These are phyloP conservation scores for Pseudomyrmex cubaensis DNA, from an alignment of 1,140 invertebrate genomes.

Conservation along the genomic window DNA sequence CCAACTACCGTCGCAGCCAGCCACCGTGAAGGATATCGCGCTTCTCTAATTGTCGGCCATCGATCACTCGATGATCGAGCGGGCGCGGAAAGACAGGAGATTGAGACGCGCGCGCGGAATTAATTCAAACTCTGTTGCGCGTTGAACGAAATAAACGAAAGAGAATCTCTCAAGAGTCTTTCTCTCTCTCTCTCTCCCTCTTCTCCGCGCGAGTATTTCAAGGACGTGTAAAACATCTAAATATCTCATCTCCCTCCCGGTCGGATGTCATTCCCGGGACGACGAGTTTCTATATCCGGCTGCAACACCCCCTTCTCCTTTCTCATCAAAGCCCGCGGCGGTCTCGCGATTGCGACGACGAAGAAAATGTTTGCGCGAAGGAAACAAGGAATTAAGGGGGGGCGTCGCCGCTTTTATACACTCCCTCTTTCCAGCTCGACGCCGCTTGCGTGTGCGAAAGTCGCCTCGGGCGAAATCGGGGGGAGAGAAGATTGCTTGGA, in stretches of 20 bases:
- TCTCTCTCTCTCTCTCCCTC: too few relatives aligned
- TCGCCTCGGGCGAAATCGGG: constrained; percentile 48
- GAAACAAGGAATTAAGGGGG: constrained; percentile 73
- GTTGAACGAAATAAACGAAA: too few relatives aligned
- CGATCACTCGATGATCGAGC: constrained; percentile 55
- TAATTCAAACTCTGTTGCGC: neutral
- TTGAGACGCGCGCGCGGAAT: constrained; percentile 2
- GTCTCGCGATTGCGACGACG: constrained; percentile 61
- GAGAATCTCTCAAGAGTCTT: too few relatives aligned
- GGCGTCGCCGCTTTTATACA: constrained; percentile 67
- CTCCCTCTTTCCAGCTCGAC: neutral
- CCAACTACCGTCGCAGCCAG: constrained; percentile 55
- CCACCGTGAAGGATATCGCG: constrained; percentile 63
- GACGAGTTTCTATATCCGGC: constrained; percentile 69
- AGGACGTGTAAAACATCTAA: neutral
- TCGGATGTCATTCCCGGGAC: constrained; percentile 12
- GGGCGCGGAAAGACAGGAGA: constrained; percentile 8
- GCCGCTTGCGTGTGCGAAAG: constrained; percentile 9
- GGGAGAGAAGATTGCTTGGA: constrained; percentile 25
- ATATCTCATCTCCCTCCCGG: neutral
- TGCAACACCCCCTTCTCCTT: constrained; percentile 12
- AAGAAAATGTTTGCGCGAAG: constrained; percentile 64
- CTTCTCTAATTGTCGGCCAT: constrained; percentile 63
- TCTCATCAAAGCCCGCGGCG: constrained; percentile 57
- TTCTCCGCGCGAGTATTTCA: neutral